Conservation (phyloP, 2,113 vertebrate genomes). For the Poeciliopsis retropinna region DNA sequence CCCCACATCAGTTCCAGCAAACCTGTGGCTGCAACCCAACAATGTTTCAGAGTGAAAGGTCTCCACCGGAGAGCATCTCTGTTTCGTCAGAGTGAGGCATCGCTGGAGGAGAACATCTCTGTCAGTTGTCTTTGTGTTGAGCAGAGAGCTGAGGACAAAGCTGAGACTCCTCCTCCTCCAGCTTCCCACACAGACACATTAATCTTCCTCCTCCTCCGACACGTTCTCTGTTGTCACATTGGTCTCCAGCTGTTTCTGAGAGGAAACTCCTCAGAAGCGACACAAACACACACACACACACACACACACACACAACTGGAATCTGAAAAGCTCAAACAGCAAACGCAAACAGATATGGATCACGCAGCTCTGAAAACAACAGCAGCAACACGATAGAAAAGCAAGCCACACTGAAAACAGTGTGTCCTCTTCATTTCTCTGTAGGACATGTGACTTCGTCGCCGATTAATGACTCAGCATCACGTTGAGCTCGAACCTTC, state of each 20-base stretch:
- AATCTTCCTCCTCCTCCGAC: conserved; percentile 38
- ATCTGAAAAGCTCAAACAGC: background rate
- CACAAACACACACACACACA: background rate
- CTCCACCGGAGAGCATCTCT: background rate
- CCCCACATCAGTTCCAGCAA: background rate
- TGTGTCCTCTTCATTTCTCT: background rate
- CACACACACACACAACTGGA: background rate
- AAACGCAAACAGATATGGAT: background rate
- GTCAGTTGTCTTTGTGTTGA: conserved; percentile 71
- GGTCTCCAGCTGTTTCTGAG: conserved; percentile 37
- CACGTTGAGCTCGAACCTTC: background rate
- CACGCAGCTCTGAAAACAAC: background rate
- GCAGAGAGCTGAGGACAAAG: conserved; percentile 59
- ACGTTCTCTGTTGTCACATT: conserved; percentile 18
- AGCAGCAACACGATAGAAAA: background rate
- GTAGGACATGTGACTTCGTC: background rate
- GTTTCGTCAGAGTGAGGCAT: background rate
- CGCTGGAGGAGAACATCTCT: conserved; percentile 1
- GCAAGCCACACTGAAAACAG: background rate
- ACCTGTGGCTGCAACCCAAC: background rate
- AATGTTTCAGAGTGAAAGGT: background rate
- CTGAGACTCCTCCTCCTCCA: conserved; percentile 6
- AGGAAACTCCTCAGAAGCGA: background rate
- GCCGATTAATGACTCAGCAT: background rate
- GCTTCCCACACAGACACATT: conserved; percentile 47